A percentile compares a stretch with the other conserved stretches of the same genome.
These are phyloP conservation scores for Grammomys surdaster DNA, from an alignment of 2,113 vertebrate genomes.

Conservation along the genomic window DNA sequence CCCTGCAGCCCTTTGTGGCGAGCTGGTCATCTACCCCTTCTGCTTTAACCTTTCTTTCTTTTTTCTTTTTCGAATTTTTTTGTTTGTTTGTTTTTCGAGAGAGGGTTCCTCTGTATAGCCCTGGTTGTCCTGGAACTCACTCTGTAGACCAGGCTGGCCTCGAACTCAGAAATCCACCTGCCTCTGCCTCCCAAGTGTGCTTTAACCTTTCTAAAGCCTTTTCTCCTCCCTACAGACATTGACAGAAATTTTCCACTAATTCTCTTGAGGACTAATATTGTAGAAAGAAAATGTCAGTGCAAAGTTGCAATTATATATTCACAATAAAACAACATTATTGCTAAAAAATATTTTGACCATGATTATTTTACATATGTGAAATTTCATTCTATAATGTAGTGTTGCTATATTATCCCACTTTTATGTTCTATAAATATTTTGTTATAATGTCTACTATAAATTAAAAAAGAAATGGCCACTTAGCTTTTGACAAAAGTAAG, in stretches of 20 bases:
- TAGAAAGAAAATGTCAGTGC: conserved; percentile 17
- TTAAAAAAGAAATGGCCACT: background rate
- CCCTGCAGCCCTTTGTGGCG: background rate
- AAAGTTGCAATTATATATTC: background rate
- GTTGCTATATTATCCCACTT: background rate
- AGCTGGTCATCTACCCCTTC: background rate
- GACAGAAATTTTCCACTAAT: background rate
- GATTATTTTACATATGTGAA: background rate
- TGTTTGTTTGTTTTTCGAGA: no score
- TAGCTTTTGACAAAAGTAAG: conserved; percentile 34
- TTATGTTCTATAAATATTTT: background rate
- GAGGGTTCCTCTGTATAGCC: no score
- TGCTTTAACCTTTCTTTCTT: background rate
- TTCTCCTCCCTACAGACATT: background rate
- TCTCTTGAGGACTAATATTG: background rate
- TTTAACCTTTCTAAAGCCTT: background rate
- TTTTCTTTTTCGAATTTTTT: no score
- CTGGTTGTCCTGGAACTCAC: no score
- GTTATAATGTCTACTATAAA: background rate
- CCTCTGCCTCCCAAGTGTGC: no score
- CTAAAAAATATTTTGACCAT: background rate
- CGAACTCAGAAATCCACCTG: no score
- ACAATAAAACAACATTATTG: conserved; percentile 11
- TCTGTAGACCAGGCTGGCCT: no score
- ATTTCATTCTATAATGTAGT: background rate